Evolutionary conservation across 2,888 invertebrate species (phyloP).

Genomic region (Athrips mouffetella): DNA sequence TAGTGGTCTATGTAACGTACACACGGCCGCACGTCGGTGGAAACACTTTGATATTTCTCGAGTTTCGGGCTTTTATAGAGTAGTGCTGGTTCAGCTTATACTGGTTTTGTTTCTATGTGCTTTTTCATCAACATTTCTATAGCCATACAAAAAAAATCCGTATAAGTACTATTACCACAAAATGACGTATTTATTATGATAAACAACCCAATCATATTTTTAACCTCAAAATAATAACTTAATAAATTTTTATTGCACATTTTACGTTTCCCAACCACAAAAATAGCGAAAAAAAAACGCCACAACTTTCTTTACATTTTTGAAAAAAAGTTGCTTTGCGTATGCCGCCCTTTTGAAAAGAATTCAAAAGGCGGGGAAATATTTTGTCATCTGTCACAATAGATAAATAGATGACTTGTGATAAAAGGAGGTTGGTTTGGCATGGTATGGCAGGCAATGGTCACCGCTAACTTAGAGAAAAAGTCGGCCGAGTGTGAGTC

Average conservation of each 20-base stretch:
- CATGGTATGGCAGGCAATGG: too few relatives aligned
- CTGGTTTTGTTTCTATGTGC: too few relatives aligned
- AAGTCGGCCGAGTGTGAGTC: too few relatives aligned
- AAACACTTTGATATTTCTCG: too few relatives aligned
- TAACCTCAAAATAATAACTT: slow-evolving; percentile 11
- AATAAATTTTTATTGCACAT: slow-evolving; percentile 19
- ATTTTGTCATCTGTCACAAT: slow-evolving; percentile 19
- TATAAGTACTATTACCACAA: too few relatives aligned
- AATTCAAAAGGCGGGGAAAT: slow-evolving; percentile 11
- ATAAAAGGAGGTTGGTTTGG: slow-evolving; percentile 8
- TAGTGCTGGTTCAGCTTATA: too few relatives aligned
- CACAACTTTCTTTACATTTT: slow-evolving; percentile 14
- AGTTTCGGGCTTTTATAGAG: too few relatives aligned
- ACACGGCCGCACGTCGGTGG: too few relatives aligned
- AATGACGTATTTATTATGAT: slow-evolving; percentile 33
- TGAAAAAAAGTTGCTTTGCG: neutral
- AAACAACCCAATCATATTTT: slow-evolving; percentile 11
- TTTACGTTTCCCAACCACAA: slow-evolving; percentile 18
- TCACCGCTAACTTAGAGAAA: slow-evolving; percentile 6
- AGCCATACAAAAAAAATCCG: too few relatives aligned
- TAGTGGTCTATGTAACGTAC: too few relatives aligned
- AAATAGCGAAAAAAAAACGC: slow-evolving; percentile 12
- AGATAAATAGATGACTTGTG: slow-evolving; percentile 10
- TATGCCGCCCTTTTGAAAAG: slow-evolving; percentile 10
- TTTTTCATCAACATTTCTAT: too few relatives aligned